These are phyloP conservation scores for Myiopsitta monachus DNA, from an alignment of 2,113 vertebrate species.

Conservation along the genomic window DNA sequence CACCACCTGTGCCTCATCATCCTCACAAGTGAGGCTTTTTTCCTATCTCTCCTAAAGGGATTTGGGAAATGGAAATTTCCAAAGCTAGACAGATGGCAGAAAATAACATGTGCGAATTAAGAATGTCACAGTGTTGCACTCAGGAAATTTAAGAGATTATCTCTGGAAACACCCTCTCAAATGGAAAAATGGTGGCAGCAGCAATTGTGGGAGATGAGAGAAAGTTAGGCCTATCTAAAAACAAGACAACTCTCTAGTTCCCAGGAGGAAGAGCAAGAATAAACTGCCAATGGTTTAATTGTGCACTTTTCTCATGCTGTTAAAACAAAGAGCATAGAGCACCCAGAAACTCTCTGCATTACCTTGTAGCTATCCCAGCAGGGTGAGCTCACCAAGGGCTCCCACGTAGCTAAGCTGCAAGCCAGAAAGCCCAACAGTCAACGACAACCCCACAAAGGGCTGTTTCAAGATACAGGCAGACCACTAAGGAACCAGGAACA, in stretches of 20 bases:
- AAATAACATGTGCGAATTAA: slow-evolving; percentile 22
- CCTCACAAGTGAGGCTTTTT: background rate
- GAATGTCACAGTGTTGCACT: background rate
- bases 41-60: slow-evolving; percentile 2
- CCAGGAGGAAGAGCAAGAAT: background rate
- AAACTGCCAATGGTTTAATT: background rate
- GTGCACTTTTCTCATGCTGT: background rate
- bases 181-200: slow-evolving; percentile 10
- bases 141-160: slow-evolving; percentile 40
- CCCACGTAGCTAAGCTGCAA: background rate
- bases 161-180: slow-evolving; percentile 42
- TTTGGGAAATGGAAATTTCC: slow-evolving; percentile 56
- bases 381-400: background rate
- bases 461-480: background rate
- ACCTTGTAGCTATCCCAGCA: background rate
- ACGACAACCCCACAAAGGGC: background rate
- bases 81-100: background rate
- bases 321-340: background rate
- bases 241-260: background rate
- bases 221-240: background rate
- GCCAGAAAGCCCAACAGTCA: background rate
- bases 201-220: background rate
- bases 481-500: background rate
- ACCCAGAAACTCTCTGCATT: background rate
- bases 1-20: background rate